Percentiles rank a stretch among this genome's conserved stretches.
phyloP scores from a whole-genome alignment of 2,888 invertebrate genomes.

The Oasisia sp. region DNA sequence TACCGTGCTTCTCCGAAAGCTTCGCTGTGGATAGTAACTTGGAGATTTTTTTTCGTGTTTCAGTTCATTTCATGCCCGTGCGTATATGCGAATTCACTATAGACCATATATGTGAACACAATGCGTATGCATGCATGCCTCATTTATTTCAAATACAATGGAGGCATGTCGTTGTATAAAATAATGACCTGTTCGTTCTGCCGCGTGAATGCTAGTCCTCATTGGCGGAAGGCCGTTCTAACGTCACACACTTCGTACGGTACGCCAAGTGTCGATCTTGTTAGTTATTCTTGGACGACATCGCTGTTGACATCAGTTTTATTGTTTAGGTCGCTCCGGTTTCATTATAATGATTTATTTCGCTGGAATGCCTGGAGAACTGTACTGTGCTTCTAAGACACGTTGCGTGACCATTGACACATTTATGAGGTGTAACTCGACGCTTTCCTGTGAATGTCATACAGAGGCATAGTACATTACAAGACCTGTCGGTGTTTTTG shows the following conservation, averaged over 20 bases:
- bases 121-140: neutral
- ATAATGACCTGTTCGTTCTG: neutral
- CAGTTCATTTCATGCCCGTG: neutral
- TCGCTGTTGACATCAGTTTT: neutral
- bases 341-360: neutral
- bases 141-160: too few relatives aligned
- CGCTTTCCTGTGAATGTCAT: neutral
- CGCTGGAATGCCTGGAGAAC: neutral
- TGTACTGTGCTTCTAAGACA: neutral
- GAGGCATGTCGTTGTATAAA: neutral
- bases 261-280: neutral
- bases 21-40: neutral
- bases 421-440: neutral
- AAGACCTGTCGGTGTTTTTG: neutral
- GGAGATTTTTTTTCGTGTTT: neutral
- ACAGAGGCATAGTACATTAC: neutral
- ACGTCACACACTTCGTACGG: too few relatives aligned
- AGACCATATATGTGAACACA: neutral
- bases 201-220: neutral
- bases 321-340: neutral
- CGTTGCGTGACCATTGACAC: neutral
- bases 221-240: too few relatives aligned
- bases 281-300: neutral
- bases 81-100: neutral
- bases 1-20: neutral